phyloP scores from a whole-genome alignment of 2,888 invertebrate species.

The Resseliella maxima region DNA sequence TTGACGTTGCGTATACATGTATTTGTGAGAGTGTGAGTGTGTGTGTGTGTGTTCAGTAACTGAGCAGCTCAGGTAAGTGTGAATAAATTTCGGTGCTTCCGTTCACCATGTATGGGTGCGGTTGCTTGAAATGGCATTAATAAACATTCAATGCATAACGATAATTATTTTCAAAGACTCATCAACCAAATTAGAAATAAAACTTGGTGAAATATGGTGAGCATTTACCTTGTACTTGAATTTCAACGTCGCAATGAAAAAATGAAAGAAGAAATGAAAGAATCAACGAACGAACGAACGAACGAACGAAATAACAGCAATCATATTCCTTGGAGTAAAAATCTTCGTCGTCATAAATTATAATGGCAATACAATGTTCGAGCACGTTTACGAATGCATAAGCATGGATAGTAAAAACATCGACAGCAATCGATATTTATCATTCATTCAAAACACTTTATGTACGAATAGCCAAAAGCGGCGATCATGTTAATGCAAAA shows the following conservation, averaged over 20 bases:
- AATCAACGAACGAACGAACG: background rate
- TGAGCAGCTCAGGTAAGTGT: background rate
- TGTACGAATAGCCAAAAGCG: constrained; percentile 31
- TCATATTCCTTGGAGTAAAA: background rate
- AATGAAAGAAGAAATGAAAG: no score
- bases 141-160: constrained; percentile 16
- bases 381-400: background rate
- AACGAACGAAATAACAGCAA: background rate
- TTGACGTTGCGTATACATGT: no score
- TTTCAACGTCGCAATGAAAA: no score
- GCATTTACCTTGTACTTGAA: background rate
- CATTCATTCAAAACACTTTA: background rate
- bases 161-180: constrained; percentile 23
- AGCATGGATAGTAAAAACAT: background rate
- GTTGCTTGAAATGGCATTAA: background rate
- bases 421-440: constrained; percentile 1
- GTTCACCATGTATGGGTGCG: background rate
- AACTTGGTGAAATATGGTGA: background rate
- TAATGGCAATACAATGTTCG: background rate
- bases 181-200: background rate
- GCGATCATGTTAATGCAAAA: constrained; percentile 9
- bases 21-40: no score
- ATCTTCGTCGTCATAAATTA: background rate
- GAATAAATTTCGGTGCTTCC: constrained; percentile 7
- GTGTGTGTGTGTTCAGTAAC: background rate